Evolutionary conservation across 2,888 invertebrate species (phyloP), one percentile per base, ranked within the genome.

Genomic region (Lobophora halterata): DNA sequence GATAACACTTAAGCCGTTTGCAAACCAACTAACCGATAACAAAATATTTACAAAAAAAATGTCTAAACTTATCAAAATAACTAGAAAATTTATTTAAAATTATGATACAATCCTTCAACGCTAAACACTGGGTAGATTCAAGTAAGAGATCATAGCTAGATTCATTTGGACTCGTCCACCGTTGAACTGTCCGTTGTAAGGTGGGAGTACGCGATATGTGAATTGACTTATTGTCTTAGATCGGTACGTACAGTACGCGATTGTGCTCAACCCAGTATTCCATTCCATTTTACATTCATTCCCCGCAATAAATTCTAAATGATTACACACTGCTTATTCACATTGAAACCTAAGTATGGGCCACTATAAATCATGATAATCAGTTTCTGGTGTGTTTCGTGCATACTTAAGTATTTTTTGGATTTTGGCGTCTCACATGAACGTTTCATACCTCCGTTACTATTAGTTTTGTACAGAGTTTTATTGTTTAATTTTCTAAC

Each of bases 71-170:
- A 75, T 79, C 76, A 81, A 82, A 81, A 79, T 79, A 79, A 75
- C 55, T 69, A 67, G 65, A 72, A 56, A 80, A 78, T 65, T 73
- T 71, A 77, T 67, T 68, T 58, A 65, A 71, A 68, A 73, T 60
- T 63, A 70, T 73, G 69, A 70, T 73, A 76, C 71, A 78, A 68
- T 76, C 77, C 81, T 79, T 76, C 79, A 78, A 79, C 67, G 72
- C 61, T 68, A 77, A n/a, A 79, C 87, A 87, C 86, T 86, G 85
- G 86, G 85, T 65, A 86, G 86, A 86, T 86, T 86, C 86, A 71
- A 72, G 65, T 69, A 76, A 77, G 86, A 87, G 87, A 86, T 87
- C 87, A 86, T 79, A 71, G 76, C 74, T 78, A 87, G 87, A 87
- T 87, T 86, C 87, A 80, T 68, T 67, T 76, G 67, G 68, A 70